Conservation (phyloP, 2,113 vertebrate species). For the Engystomops pustulosus region DNA sequence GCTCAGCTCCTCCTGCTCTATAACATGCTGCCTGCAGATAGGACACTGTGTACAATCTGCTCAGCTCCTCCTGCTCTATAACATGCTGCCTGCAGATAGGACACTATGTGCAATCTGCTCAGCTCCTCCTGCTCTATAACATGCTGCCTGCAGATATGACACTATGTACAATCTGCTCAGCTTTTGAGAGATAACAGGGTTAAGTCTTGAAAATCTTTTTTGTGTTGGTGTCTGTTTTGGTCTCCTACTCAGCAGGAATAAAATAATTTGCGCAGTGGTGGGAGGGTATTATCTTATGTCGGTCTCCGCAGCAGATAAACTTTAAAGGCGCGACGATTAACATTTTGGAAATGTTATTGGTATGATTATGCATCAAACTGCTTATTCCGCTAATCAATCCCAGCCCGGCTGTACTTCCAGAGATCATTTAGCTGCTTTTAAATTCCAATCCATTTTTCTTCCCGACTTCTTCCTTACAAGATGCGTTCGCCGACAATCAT, state of each 20-base stretch:
- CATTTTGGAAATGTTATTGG: conserved; percentile 49
- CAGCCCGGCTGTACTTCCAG: neutral
- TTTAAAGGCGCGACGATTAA: conserved; percentile 40
- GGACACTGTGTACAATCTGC: no score
- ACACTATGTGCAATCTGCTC: no score
- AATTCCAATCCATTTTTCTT: conserved; percentile 23
- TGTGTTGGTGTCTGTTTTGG: neutral
- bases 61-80: no score
- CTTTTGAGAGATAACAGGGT: no score
- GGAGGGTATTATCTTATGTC: neutral
- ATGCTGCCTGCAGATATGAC: no score
- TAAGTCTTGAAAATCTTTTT: neutral
- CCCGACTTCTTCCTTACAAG: conserved; percentile 10
- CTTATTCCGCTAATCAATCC: conserved; percentile 21
- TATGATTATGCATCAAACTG: conserved; percentile 22
- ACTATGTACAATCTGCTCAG: no score
- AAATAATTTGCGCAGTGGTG: neutral
- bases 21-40: no score
- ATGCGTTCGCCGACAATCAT: neutral
- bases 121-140: no score
- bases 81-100: no score
- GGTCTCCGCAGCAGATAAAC: conserved; percentile 28
- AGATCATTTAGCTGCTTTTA: conserved; percentile 29
- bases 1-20: no score
- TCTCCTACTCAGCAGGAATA: neutral